Evolutionary conservation across 2,797 vertebrate species (phyloP).

Genomic region (Halcyon chelicuti): DNA sequence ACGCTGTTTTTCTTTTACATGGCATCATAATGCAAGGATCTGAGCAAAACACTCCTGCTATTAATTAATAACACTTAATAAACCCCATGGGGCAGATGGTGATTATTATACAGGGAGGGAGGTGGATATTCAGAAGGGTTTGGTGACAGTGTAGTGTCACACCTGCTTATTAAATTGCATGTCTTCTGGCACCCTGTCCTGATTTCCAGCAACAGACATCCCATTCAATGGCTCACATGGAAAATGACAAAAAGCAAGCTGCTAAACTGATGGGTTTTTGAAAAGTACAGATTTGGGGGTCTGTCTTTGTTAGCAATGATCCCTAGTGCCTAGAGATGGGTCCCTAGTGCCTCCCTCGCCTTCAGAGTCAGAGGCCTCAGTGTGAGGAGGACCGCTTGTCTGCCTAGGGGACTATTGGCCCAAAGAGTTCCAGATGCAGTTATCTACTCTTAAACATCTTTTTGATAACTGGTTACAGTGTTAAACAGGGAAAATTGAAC

Average conservation of each 20-base stretch:
- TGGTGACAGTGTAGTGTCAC: neutral
- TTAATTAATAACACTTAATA: neutral
- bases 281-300: neutral
- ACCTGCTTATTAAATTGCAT: neutral
- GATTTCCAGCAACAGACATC: neutral
- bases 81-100: neutral
- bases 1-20: neutral
- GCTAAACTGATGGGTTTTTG: neutral
- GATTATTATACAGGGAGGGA: neutral
- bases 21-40: neutral
- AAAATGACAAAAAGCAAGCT: neutral
- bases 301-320: neutral
- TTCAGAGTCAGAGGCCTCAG: neutral
- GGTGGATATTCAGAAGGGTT: neutral
- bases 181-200: neutral
- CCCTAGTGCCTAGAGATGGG: neutral
- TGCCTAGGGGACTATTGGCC: neutral
- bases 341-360: neutral
- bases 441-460: neutral
- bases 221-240: neutral
- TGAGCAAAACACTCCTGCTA: neutral
- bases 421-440: neutral
- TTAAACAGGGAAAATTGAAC: neutral
- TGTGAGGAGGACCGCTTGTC: neutral
- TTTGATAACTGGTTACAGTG: neutral